phyloP scores from a whole-genome alignment of 2,797 vertebrate species.

The Sternotherus odoratus region DNA sequence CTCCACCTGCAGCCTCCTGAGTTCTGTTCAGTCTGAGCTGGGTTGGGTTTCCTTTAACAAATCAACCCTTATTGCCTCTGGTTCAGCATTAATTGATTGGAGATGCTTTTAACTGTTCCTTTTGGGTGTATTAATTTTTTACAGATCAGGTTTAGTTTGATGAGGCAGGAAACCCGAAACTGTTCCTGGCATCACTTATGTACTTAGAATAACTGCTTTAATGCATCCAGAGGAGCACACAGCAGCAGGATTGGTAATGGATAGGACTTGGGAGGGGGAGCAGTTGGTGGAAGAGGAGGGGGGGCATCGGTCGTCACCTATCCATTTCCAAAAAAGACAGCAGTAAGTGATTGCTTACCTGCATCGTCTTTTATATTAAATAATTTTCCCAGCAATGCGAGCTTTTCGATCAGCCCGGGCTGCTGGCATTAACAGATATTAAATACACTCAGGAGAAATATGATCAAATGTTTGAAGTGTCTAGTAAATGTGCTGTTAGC shows the following conservation, averaged over 20 bases:
- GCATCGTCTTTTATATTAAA: constrained; percentile 61
- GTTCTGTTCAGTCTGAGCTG: constrained; percentile 2
- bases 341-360: constrained; percentile 64
- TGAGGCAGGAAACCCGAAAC: constrained; percentile 75
- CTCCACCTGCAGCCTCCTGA: constrained; percentile 2
- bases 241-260: constrained; percentile 46
- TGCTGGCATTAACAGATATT: constrained; percentile 76
- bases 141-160: constrained; percentile 73
- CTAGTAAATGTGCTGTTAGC: constrained; percentile 75
- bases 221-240: constrained; percentile 53
- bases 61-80: constrained; percentile 49
- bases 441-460: constrained; percentile 75
- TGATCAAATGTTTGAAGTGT: constrained; percentile 75
- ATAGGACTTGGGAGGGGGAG: neutral
- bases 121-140: constrained; percentile 77
- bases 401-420: constrained; percentile 58
- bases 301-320: constrained; percentile 13
- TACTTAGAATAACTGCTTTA: constrained; percentile 72
- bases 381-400: constrained; percentile 51
- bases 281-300: neutral
- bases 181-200: constrained; percentile 72
- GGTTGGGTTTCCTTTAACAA: constrained; percentile 68
- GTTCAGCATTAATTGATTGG: constrained; percentile 78
- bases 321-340: constrained; percentile 64
- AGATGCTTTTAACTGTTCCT: constrained; percentile 76